Evolutionary conservation across 2,888 invertebrate species (phyloP).

Genomic region (Eilema griseolum): DNA sequence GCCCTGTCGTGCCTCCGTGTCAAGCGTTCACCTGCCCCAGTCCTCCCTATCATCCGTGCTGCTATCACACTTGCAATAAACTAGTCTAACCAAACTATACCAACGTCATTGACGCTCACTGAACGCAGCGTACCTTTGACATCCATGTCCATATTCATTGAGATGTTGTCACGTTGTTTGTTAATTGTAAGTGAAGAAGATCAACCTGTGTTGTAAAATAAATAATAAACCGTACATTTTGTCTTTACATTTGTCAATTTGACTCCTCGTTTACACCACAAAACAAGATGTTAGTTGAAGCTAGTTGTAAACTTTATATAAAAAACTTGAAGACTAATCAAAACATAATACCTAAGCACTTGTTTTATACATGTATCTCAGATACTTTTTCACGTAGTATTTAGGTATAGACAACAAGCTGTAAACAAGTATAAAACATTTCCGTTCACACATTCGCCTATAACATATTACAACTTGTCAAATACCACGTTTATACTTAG

Average conservation of each 20-base stretch:
- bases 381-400: too few species aligned
- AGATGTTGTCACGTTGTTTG: not conserved
- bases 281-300: too few species aligned
- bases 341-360: too few species aligned
- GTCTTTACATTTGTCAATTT: not conserved
- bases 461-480: too few species aligned
- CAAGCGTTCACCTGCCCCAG: conserved; percentile 81
- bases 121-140: not conserved
- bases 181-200: conserved; percentile 11
- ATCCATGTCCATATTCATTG: not conserved
- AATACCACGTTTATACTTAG: too few species aligned
- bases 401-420: too few species aligned
- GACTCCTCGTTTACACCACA: too few species aligned
- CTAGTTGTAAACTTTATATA: too few species aligned
- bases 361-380: too few species aligned
- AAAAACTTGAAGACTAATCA: too few species aligned
- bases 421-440: too few species aligned
- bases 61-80: conserved; percentile 78
- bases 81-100: conserved; percentile 57
- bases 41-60: conserved; percentile 81
- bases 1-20: conserved; percentile 75
- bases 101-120: not conserved
- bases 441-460: too few species aligned
- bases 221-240: conserved; percentile 9
- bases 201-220: not conserved